A percentile compares a stretch with the other conserved stretches of the same genome.
phyloP scores from a whole-genome alignment of 2,888 invertebrate species.

The Junonia oenone region DNA sequence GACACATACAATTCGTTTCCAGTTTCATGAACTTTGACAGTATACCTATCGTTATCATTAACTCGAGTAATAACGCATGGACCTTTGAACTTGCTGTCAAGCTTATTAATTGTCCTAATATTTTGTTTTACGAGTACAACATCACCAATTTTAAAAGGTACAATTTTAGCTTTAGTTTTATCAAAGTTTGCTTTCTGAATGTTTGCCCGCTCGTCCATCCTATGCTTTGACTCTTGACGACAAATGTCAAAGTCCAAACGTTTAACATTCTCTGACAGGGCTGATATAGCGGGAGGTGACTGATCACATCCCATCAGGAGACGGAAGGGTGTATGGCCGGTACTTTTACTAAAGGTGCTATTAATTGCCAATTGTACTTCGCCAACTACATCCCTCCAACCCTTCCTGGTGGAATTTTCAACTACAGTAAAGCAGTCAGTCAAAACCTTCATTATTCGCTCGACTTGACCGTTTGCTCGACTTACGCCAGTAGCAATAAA shows the following conservation, averaged over 20 bases:
- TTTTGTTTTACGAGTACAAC: background rate
- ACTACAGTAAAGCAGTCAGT: slow-evolving; percentile 28
- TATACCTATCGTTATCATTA: background rate
- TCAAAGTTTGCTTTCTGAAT: background rate
- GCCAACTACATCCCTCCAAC: slow-evolving; percentile 28
- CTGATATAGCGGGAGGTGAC: slow-evolving; percentile 21
- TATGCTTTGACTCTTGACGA: background rate
- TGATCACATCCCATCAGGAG: slow-evolving; percentile 27
- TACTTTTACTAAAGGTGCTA: slow-evolving; percentile 24
- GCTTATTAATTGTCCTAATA: background rate
- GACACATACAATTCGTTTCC: background rate
- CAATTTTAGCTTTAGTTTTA: slow-evolving; percentile 1
- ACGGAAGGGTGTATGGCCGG: slow-evolving; percentile 26
- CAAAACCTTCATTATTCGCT: slow-evolving; percentile 25
- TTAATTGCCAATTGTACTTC: slow-evolving; percentile 31
- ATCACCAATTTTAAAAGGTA: background rate
- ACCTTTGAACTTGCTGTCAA: background rate
- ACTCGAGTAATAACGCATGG: background rate
- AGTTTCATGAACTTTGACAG: background rate
- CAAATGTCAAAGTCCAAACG: background rate
- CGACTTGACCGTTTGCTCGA: slow-evolving; percentile 31
- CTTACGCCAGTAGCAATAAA: slow-evolving; percentile 25
- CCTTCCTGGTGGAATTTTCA: slow-evolving; percentile 20
- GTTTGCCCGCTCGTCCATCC: background rate
- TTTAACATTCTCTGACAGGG: background rate